Evolutionary conservation across 2,797 vertebrate genomes (phyloP).

Genomic region (Eurystomus glaucurus): DNA sequence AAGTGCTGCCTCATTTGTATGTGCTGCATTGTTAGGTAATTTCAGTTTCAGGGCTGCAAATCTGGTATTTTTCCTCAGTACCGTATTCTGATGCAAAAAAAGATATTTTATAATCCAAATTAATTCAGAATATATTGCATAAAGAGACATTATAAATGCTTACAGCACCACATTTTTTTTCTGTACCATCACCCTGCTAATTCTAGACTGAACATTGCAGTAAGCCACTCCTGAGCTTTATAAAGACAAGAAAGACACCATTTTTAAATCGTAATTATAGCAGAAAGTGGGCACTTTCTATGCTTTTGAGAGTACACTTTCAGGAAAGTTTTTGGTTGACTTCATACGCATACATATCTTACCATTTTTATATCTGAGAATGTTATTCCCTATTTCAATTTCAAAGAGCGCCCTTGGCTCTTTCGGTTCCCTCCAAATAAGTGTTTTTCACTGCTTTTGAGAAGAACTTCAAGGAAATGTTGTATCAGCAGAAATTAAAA

Average conservation of each 20-base stretch:
- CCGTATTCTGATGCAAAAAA: background rate
- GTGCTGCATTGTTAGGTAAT: constrained; percentile 60
- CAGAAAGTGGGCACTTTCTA: background rate
- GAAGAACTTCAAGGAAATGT: background rate
- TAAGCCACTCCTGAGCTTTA: background rate
- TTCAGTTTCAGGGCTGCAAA: background rate
- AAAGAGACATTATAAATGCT: constrained; percentile 3
- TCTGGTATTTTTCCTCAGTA: background rate
- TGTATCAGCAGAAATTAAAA: background rate
- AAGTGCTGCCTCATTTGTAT: constrained; percentile 47
- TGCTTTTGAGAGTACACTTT: background rate
- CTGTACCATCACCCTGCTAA: background rate
- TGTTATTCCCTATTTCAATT: background rate
- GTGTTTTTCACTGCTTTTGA: background rate
- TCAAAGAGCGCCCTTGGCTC: background rate
- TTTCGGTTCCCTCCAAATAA: background rate
- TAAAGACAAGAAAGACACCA: background rate
- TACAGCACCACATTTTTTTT: background rate
- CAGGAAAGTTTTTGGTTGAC: background rate
- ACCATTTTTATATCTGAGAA: background rate
- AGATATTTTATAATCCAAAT: constrained; percentile 15
- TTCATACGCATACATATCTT: background rate
- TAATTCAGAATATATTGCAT: constrained; percentile 39
- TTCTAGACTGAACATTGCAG: background rate
- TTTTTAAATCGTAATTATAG: background rate